Evolutionary conservation across 2,797 vertebrate species (phyloP).

Genomic region (Psittacula echo): DNA sequence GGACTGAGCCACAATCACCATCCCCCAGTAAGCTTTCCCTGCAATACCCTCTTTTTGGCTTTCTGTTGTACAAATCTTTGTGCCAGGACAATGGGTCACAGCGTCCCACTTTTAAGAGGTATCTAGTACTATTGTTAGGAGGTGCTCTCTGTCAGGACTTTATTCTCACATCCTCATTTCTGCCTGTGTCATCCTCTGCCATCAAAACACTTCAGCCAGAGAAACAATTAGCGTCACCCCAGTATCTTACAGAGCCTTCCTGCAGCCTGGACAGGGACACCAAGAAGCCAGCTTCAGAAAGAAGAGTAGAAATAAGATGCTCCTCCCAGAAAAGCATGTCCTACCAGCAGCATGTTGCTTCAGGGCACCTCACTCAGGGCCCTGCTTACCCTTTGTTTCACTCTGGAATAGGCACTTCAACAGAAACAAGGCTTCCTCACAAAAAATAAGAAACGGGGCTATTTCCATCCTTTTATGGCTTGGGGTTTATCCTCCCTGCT

Average conservation of each 20-base stretch:
- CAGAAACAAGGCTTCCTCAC: background rate
- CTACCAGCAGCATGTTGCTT: background rate
- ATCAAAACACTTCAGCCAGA: background rate
- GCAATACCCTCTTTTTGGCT: background rate
- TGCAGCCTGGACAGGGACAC: background rate
- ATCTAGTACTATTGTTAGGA: background rate
- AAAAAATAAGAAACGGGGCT: background rate
- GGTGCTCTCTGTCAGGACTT: background rate
- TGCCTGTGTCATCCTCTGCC: background rate
- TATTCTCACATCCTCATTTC: background rate
- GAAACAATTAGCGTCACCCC: background rate
- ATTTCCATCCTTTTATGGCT: background rate
- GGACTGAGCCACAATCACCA: background rate
- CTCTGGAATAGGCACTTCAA: background rate
- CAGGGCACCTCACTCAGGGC: rapidly evolving
- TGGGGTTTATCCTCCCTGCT: background rate
- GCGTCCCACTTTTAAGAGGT: background rate
- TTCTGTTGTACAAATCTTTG: background rate
- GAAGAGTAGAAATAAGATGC: background rate
- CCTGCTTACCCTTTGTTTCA: background rate
- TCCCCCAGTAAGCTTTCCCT: background rate
- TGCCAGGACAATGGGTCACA: background rate
- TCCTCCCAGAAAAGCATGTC: background rate
- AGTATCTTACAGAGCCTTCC: background rate
- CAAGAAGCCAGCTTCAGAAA: background rate